Evolutionary conservation across 2,113 vertebrate species (phyloP).

Genomic region (Micronycteris hirsuta): DNA sequence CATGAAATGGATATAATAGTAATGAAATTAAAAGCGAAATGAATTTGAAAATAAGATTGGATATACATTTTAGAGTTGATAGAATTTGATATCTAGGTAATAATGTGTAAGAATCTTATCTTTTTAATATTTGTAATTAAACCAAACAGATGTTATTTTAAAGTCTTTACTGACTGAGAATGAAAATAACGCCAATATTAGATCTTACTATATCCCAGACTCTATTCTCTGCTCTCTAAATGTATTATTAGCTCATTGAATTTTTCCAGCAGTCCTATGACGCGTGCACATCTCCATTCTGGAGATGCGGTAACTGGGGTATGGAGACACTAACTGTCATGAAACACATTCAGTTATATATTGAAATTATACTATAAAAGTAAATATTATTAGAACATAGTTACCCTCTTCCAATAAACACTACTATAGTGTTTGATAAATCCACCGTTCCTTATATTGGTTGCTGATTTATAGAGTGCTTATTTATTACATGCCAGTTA

Average conservation of each 20-base stretch:
- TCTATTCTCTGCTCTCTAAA: neutral
- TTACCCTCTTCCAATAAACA: neutral
- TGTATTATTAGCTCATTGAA: neutral
- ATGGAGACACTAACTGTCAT: neutral
- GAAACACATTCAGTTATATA: neutral
- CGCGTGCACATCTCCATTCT: neutral
- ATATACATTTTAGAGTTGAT: neutral
- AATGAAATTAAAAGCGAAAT: neutral
- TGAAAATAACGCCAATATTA: neutral
- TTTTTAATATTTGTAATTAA: neutral
- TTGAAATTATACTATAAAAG: neutral
- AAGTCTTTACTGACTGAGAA: neutral
- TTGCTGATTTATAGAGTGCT: neutral
- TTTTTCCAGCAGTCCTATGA: neutral
- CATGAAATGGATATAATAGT: neutral
- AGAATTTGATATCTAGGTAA: neutral
- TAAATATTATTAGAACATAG: neutral
- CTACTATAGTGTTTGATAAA: neutral
- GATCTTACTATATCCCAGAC: neutral
- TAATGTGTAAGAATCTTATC: neutral
- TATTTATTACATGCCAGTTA: neutral
- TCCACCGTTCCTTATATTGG: neutral
- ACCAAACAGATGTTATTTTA: slow-evolving; percentile 1
- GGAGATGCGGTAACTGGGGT: neutral
- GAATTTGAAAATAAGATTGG: neutral